Percentiles rank a stretch among this genome's conserved stretches.
phyloP scores from a whole-genome alignment of 2,113 vertebrate genomes.

The Callaeas wilsoni region DNA sequence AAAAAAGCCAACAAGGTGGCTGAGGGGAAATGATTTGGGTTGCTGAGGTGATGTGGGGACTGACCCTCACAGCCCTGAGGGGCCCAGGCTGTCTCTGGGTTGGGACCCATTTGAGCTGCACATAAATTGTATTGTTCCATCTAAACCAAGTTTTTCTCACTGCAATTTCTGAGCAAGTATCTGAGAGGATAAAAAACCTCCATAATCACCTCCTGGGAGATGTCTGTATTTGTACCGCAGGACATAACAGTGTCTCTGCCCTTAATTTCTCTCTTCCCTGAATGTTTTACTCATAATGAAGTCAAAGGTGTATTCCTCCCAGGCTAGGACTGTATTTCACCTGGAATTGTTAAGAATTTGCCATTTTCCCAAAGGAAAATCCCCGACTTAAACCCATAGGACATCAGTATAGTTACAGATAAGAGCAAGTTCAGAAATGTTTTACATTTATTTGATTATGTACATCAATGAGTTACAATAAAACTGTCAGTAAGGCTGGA shows the following conservation, averaged over 20 bases:
- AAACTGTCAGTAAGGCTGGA: neutral
- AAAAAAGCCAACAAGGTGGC: fast-evolving
- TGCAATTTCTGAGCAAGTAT: neutral
- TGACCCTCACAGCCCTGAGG: neutral
- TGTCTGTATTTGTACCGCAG: neutral
- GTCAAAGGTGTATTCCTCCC: neutral
- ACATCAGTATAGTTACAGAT: neutral
- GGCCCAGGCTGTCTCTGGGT: neutral
- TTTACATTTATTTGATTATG: neutral
- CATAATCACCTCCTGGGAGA: neutral
- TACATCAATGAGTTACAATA: neutral
- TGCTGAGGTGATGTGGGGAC: neutral
- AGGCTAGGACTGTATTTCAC: neutral
- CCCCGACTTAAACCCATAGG: fast-evolving
- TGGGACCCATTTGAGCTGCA: neutral
- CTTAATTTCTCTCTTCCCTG: neutral
- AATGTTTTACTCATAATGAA: neutral
- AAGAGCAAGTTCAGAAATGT: neutral
- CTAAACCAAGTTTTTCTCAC: neutral
- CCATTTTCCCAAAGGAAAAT: neutral
- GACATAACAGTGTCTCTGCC: neutral
- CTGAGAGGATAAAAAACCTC: neutral
- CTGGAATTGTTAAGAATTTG: neutral
- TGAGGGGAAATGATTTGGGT: neutral
- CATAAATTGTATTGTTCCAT: fast-evolving